These are phyloP conservation scores for Mythimna vitellina DNA, from an alignment of 2,888 invertebrate species.

Conservation along the genomic window DNA sequence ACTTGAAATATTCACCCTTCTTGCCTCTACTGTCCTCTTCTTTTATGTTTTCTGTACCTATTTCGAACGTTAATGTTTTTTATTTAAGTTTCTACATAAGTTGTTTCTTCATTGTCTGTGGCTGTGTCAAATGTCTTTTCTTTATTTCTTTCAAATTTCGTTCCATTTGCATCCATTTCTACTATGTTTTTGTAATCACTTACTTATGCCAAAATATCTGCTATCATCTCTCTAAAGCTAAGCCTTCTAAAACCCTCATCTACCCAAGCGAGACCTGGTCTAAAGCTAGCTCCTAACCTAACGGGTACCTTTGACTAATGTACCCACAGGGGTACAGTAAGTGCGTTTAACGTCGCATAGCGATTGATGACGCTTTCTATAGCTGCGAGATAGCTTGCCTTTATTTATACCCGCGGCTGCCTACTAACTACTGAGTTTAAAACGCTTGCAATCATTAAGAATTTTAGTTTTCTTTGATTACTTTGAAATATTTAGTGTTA, in stretches of 20 bases:
- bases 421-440: conserved; percentile 52
- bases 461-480: conserved; percentile 18
- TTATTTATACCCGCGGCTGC: conserved; percentile 54
- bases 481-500: conserved; percentile 1
- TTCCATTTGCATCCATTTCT: background rate
- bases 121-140: too few relatives aligned
- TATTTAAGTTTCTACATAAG: background rate
- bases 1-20: too few relatives aligned
- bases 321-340: conserved; percentile 45
- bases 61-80: too few relatives aligned
- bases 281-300: conserved; percentile 34
- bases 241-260: background rate
- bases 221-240: background rate
- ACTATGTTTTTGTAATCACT: background rate
- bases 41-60: too few relatives aligned
- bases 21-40: too few relatives aligned
- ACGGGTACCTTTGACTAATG: conserved; percentile 66
- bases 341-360: conserved; percentile 46
- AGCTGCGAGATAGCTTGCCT: conserved; percentile 52
- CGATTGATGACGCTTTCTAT: conserved; percentile 67
- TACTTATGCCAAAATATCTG: background rate
- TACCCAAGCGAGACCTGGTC: conserved; percentile 14
- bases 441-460: conserved; percentile 31
- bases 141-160: too few relatives aligned
- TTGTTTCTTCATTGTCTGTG: too few relatives aligned